A percentile compares a stretch with the other conserved stretches of the same genome.
Conservation (phyloP, 2,797 vertebrate species). For the Brachyrhaphis roseni region DNA sequence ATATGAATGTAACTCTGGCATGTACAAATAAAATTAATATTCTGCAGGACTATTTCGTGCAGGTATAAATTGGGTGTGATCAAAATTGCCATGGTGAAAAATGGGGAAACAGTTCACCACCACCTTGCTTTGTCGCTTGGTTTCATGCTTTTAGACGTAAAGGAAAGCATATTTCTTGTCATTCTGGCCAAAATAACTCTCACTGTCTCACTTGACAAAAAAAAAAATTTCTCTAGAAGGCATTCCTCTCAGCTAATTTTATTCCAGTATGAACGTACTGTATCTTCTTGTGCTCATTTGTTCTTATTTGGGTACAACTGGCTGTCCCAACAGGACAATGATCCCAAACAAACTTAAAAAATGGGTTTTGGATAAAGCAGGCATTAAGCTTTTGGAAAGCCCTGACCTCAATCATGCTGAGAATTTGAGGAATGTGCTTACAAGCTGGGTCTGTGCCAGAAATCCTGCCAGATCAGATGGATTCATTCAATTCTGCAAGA, state of each 20-base stretch:
- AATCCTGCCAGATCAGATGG: background rate
- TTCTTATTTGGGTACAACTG: background rate
- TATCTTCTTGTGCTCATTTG: background rate
- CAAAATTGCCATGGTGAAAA: background rate
- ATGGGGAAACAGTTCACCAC: background rate
- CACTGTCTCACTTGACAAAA: background rate
- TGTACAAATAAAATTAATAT: background rate
- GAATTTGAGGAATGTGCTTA: background rate
- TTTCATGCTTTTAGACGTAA: background rate
- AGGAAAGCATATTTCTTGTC: background rate
- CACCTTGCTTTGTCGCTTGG: background rate
- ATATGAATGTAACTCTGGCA: background rate
- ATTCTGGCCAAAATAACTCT: background rate
- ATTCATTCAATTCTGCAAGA: background rate
- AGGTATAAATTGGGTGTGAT: background rate
- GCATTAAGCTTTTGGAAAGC: slow-evolving; percentile 2
- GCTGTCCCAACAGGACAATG: background rate
- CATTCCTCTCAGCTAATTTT: background rate
- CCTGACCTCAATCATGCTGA: background rate
- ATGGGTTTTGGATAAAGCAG: background rate
- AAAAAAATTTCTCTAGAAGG: background rate
- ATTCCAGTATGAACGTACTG: background rate
- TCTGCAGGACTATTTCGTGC: background rate
- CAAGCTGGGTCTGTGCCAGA: background rate
- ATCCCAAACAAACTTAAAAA: background rate